Conservation (phyloP, 2,888 invertebrate genomes). For the Abrostola triplasia region DNA sequence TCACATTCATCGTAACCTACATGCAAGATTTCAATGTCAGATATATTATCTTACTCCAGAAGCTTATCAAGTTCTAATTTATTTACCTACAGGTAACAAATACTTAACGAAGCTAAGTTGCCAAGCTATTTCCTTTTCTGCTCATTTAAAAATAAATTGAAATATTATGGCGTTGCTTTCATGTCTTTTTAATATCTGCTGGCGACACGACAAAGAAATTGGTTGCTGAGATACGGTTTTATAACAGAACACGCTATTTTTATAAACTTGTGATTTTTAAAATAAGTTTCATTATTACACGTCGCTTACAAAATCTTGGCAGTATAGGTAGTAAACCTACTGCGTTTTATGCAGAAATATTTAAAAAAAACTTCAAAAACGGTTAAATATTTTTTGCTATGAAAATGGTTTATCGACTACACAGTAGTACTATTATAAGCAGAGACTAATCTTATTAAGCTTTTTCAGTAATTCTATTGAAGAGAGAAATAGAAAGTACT, state of each 20-base stretch:
- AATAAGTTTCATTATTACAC: not conserved
- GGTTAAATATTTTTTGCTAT: too few relatives aligned
- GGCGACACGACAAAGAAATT: not conserved
- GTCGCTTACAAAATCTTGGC: conserved; percentile 12
- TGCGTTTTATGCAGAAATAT: not conserved
- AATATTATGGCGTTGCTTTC: conserved; percentile 2
- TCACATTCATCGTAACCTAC: too few relatives aligned
- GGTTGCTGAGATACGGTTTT: not conserved
- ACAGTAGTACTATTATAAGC: too few relatives aligned
- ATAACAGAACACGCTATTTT: not conserved
- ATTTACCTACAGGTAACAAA: not conserved
- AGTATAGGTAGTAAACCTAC: conserved; percentile 3
- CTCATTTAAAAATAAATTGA: conserved; percentile 12
- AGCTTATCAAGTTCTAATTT: too few relatives aligned
- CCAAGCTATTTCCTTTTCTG: not conserved
- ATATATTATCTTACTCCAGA: too few relatives aligned
- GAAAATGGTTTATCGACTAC: too few relatives aligned
- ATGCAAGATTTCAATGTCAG: too few relatives aligned
- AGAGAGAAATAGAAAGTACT: too few relatives aligned
- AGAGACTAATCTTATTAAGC: too few relatives aligned
- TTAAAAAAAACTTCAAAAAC: too few relatives aligned
- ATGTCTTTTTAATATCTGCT: not conserved
- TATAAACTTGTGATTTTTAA: not conserved
- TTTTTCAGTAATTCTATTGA: too few relatives aligned
- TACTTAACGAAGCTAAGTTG: conserved; percentile 5